Conservation (phyloP, 2,797 vertebrate genomes). For the Cuniculus paca region DNA sequence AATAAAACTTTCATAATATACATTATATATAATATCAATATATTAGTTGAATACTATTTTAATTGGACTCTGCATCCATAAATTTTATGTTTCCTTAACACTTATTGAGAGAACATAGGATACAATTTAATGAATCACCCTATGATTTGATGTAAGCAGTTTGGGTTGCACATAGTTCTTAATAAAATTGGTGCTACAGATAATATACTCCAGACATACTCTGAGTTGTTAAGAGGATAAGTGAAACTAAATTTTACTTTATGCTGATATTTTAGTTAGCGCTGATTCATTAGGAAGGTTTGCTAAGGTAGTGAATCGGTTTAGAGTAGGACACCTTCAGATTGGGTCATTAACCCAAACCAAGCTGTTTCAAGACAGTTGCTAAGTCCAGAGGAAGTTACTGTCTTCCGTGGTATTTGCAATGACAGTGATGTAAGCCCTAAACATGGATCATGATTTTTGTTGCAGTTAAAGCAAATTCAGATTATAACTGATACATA, state of each 20-base stretch:
- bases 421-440: slow-evolving; percentile 36
- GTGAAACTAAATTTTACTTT: not conserved
- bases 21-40: not conserved
- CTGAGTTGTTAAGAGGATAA: not conserved
- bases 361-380: not conserved
- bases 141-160: not conserved
- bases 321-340: not conserved
- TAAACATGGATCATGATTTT: slow-evolving; percentile 33
- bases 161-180: not conserved
- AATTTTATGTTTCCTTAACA: slow-evolving; percentile 2
- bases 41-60: not conserved
- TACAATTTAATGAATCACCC: not conserved
- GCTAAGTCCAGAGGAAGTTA: not conserved
- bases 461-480: slow-evolving; percentile 55
- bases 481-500: slow-evolving; percentile 70
- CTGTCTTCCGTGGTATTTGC: slow-evolving; percentile 30
- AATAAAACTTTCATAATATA: not conserved
- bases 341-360: slow-evolving; percentile 10
- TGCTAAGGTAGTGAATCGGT: not conserved
- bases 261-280: not conserved
- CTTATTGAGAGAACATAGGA: no score
- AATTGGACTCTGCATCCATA: not conserved
- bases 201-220: not conserved
- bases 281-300: not conserved
- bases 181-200: not conserved